These are phyloP conservation scores for Zygaena filipendulae DNA, from an alignment of 2,888 invertebrate genomes.

Conservation along the genomic window DNA sequence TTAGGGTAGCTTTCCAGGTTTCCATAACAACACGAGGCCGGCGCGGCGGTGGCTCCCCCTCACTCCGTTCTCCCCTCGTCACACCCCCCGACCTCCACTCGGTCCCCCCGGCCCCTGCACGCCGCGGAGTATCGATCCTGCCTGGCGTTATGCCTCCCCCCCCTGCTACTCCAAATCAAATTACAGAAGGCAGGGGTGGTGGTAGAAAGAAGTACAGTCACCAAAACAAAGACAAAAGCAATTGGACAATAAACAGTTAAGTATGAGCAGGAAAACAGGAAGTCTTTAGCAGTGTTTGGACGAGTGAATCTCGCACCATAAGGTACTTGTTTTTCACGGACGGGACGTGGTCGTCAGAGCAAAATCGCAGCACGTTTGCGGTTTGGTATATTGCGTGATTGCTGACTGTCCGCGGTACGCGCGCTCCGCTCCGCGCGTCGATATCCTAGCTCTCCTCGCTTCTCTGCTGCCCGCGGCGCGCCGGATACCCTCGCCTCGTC, in stretches of 20 bases:
- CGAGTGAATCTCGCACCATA: too few relatives aligned
- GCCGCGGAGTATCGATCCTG: slow-evolving; percentile 34
- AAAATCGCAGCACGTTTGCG: too few relatives aligned
- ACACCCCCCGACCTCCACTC: slow-evolving; percentile 16
- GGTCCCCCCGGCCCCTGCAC: slow-evolving; percentile 19
- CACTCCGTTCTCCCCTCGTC: slow-evolving; percentile 16
- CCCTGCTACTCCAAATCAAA: slow-evolving; percentile 62
- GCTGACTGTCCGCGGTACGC: slow-evolving; percentile 20
- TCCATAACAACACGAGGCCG: slow-evolving; percentile 62
- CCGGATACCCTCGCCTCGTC: slow-evolving; percentile 19
- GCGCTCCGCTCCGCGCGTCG: slow-evolving; percentile 8
- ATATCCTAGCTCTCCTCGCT: too few relatives aligned
- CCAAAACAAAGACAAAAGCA: too few relatives aligned
- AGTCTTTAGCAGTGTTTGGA: too few relatives aligned
- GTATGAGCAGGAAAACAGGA: too few relatives aligned
- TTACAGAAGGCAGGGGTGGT: slow-evolving; percentile 49
- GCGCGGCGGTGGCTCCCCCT: slow-evolving; percentile 39
- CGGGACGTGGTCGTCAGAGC: too few relatives aligned
- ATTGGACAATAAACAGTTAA: too few relatives aligned
- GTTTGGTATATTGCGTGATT: too few relatives aligned
- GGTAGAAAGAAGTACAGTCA: slow-evolving; percentile 23
- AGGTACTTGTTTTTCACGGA: too few relatives aligned
- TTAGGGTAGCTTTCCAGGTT: slow-evolving; percentile 57
- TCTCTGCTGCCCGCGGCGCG: too few relatives aligned
- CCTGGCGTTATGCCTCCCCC: slow-evolving; percentile 17